Base-by-base conservation (phyloP, 92 coral and sea anemone genomes). In the Epizoanthus illoricatus region DNA sequence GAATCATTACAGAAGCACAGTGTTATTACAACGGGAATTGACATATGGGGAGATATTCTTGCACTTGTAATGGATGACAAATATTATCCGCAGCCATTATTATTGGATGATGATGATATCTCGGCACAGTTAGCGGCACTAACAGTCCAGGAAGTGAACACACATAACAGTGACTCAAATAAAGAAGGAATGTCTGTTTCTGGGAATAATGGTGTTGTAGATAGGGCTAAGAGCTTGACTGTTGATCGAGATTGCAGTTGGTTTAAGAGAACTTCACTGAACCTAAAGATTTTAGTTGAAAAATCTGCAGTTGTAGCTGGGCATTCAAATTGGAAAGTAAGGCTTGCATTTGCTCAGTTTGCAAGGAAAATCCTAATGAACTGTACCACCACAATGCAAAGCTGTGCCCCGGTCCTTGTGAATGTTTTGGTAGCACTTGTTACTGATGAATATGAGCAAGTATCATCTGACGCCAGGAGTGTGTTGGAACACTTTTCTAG, bases 271-370 rank as follows among this genome's bases (percentile, higher is more conserved):
- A 97, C 99, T 19, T 86, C 90, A 65, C 59, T 82, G 64, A 97
- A 97, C 20, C 81, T 97, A 20, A 88, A 94, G 85, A 79, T 97
- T 61, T 79, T 97, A 47, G 64, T 97, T 62, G 93, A 90, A 54
- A 89, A 87, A 71, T 54, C 81, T 19, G 61, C 74, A 33, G 60
- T 87, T 40, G 83, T 89, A 7, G 58, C 69, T 0, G 76, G 85
- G 49, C 90, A 97, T 69, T 49, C 90, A 7, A 97, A 91, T 87
- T 97, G 98, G 99, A 94, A 90, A 84, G 98, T 97, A 3, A 92
- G 92, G 20, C 88, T 97, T 49, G 82, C 92, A 4, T 33, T 97
- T 15, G 89, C 80, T 21, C 81, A 85, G 49, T 94, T 94, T 71
- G 91, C 92, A 20, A 68, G 85, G 79, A 81, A 80, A 75, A 66